A percentile compares a stretch with the other conserved stretches of the same genome.
Evolutionary conservation across 2,113 vertebrate species (phyloP).

Genomic region (Sinosuthora webbiana): DNA sequence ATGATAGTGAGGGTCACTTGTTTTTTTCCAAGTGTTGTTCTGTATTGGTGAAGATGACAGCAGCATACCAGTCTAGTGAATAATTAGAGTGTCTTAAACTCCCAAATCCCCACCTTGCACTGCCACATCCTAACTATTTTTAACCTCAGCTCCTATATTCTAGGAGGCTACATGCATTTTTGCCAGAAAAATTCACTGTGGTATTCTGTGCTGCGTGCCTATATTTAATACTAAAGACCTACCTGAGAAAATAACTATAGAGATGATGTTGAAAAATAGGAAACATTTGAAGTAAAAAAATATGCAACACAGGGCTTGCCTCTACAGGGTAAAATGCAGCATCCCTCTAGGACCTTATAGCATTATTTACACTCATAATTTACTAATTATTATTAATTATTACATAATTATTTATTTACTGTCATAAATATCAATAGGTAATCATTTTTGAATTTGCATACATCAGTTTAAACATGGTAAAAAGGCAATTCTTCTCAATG

Average conservation of each 20-base stretch:
- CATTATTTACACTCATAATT: not conserved
- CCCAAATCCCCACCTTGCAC: slow-evolving; percentile 83
- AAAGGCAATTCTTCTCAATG: not conserved
- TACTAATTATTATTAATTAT: no score
- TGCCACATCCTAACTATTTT: slow-evolving; percentile 81
- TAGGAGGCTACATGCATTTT: slow-evolving; percentile 14
- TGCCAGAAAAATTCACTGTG: not conserved
- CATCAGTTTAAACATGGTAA: not conserved
- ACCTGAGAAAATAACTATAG: not conserved
- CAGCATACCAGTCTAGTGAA: slow-evolving; percentile 83
- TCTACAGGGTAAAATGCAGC: not conserved
- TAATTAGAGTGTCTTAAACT: slow-evolving; percentile 92
- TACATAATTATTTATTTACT: not conserved
- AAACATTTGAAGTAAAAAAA: not conserved
- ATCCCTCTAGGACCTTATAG: not conserved
- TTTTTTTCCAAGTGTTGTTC: slow-evolving; percentile 81
- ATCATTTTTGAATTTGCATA: not conserved
- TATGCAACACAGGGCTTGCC: not conserved
- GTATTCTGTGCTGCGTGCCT: not conserved
- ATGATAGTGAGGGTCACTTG: slow-evolving; percentile 90
- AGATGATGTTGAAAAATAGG: not conserved
- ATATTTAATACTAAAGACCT: not conserved
- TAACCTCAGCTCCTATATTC: slow-evolving; percentile 71
- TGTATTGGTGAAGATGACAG: slow-evolving; percentile 85
- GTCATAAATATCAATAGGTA: not conserved